A percentile compares a stretch with the other conserved stretches of the same genome.
Conservation (phyloP, 1,140 invertebrate species). For the Galleria mellonella region DNA sequence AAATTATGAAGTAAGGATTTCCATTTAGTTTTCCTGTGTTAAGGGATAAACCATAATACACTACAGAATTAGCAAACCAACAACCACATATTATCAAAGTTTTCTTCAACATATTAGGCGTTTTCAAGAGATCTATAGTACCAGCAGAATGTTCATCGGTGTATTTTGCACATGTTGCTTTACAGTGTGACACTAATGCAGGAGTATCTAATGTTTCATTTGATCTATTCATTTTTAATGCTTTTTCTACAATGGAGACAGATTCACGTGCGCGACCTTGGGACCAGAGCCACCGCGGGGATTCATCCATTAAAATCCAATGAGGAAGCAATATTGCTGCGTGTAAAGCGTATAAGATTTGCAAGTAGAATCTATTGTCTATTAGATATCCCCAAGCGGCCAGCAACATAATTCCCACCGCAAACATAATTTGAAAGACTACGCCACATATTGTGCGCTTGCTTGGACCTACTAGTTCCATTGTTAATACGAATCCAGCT, state of each 20-base stretch:
- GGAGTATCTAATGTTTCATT: slow-evolving; percentile 77
- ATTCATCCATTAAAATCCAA: slow-evolving; percentile 90
- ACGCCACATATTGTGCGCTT: slow-evolving; percentile 88
- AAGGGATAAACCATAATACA: slow-evolving; percentile 89
- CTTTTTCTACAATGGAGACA: slow-evolving; percentile 81
- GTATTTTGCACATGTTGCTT: slow-evolving; percentile 57
- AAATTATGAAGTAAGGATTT: slow-evolving; percentile 87
- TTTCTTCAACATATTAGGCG: slow-evolving; percentile 84
- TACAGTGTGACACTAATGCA: slow-evolving; percentile 76
- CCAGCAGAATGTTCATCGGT: slow-evolving; percentile 70
- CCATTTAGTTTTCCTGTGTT: slow-evolving; percentile 85
- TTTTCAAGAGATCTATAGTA: slow-evolving; percentile 82
- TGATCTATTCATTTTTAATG: slow-evolving; percentile 80
- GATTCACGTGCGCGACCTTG: slow-evolving; percentile 82
- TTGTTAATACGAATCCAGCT: slow-evolving; percentile 87
- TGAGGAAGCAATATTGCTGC: slow-evolving; percentile 82
- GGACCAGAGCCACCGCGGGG: slow-evolving; percentile 87
- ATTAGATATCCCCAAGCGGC: slow-evolving; percentile 87
- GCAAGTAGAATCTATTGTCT: slow-evolving; percentile 83
- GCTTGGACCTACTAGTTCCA: slow-evolving; percentile 88
- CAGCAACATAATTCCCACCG: slow-evolving; percentile 86
- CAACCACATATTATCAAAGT: slow-evolving; percentile 87
- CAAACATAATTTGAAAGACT: slow-evolving; percentile 86
- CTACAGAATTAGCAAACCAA: slow-evolving; percentile 91
- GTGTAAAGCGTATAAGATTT: slow-evolving; percentile 86